Evolutionary conservation across 2,113 vertebrate genomes (phyloP).

Genomic region (Oceanites oceanicus): DNA sequence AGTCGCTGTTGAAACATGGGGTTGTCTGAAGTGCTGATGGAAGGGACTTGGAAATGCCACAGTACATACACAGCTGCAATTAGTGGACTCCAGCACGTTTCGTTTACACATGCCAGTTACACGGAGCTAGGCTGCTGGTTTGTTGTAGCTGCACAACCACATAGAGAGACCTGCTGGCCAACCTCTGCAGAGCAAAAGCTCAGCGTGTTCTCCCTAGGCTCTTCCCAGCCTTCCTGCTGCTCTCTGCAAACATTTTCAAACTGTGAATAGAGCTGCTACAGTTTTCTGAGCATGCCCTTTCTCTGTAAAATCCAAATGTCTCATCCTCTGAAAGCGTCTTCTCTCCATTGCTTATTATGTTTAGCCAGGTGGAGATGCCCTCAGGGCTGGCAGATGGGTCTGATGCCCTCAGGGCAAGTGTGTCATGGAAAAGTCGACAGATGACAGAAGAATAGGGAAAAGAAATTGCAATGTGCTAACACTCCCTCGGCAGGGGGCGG

Average conservation of each 20-base stretch:
- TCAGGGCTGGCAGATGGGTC: neutral
- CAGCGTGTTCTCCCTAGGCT: neutral
- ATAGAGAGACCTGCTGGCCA: neutral
- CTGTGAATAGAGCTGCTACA: neutral
- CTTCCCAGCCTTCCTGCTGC: neutral
- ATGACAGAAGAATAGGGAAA: neutral
- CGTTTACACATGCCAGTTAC: fast-evolving
- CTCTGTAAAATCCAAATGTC: neutral
- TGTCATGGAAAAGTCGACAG: neutral
- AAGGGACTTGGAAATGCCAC: neutral
- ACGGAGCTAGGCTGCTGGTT: fast-evolving
- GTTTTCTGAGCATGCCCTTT: neutral
- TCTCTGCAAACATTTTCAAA: neutral
- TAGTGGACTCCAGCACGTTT: neutral
- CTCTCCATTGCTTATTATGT: neutral
- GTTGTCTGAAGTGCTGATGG: neutral
- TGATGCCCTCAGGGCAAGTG: neutral
- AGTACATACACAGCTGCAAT: neutral
- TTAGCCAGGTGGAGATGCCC: slow-evolving; percentile 11
- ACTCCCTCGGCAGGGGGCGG: neutral
- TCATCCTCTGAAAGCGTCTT: neutral
- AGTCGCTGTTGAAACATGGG: neutral
- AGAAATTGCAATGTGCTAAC: neutral
- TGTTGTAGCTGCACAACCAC: neutral
- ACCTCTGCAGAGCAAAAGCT: neutral